Percentiles rank a stretch among this genome's conserved stretches.
These are phyloP conservation scores for Cairina moschata DNA, from an alignment of 2,113 vertebrate species.

Conservation along the genomic window DNA sequence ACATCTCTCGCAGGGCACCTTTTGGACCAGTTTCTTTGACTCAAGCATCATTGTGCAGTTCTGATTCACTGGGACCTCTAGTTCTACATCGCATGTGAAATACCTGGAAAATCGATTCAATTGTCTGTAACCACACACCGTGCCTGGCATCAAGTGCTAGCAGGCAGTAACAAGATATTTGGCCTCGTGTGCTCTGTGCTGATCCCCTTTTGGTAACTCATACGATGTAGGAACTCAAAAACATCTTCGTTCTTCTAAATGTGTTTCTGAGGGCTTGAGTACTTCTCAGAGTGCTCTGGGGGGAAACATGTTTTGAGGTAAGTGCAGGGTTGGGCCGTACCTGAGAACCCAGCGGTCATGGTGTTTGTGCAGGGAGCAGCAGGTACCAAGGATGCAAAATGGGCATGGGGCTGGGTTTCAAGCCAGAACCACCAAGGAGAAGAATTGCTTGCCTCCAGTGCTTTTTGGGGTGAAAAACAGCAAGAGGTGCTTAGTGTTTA, in stretches of 20 bases:
- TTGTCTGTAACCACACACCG: too few species aligned
- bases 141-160: neutral
- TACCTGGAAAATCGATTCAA: too few species aligned
- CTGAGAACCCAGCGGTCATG: rapidly evolving
- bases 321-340: rapidly evolving
- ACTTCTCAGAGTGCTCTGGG: neutral
- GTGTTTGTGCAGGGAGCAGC: too few species aligned
- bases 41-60: neutral
- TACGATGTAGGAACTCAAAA: neutral
- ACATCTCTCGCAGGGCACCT: rapidly evolving
- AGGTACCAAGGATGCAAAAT: neutral
- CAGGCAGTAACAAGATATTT: neutral
- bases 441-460: neutral
- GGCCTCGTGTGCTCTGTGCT: neutral
- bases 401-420: neutral
- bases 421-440: rapidly evolving
- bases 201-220: neutral
- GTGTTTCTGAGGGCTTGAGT: neutral
- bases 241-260: neutral
- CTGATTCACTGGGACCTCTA: neutral
- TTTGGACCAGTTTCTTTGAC: neutral
- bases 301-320: neutral
- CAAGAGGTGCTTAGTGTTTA: neutral
- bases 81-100: neutral
- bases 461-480: neutral